Evolutionary conservation across 1,140 invertebrate species (phyloP), one percentile per base, ranked within the genome.

Genomic region (Chlorops oryzae): DNA sequence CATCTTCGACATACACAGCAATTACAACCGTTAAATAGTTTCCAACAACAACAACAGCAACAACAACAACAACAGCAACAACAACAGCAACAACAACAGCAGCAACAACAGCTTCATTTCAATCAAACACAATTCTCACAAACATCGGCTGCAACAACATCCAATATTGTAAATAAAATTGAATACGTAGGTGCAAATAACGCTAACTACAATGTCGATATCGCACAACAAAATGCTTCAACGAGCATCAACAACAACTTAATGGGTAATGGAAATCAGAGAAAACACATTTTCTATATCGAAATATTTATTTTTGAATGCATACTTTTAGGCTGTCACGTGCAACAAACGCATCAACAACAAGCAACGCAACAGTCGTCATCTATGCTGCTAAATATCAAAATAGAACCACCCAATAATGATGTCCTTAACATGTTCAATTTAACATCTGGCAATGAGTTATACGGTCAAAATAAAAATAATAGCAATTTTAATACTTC

Each of bases 321-420:
- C n/a, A n/a, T n/a, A n/a, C n/a, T n/a, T n/a, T n/a, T n/a, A n/a
- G n/a, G n/a, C n/a, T n/a, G n/a, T n/a, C n/a, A n/a, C n/a, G n/a
- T n/a, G n/a, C n/a, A n/a, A n/a, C n/a, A n/a, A n/a, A 32, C 18
- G 34, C n/a, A 9, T 35, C 34, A 35, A 35, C 18, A 13, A 52
- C 22, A 3, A 20, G 25, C 18, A 52, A 48, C 22, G 41, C 41
- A 38, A 24, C 20, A 57, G n/a, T 55, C 61, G 12, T 59, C 60
- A 24, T 58, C 55, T 6, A 18, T 48, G 9, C 24, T 54, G 27
- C 61, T 59, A 1, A 64, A 47, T 38, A 60, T 68, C 1, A 69
- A 69, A 44, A 62, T 59, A 10, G 65, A 69, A 13, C 65, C 61
- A 5, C 50, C 56, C n/a, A 58, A 63, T 41, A 1, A 55, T 4